Base-by-base conservation (phyloP, 2,797 vertebrate species). In the Kryptolebias ocellatus region DNA sequence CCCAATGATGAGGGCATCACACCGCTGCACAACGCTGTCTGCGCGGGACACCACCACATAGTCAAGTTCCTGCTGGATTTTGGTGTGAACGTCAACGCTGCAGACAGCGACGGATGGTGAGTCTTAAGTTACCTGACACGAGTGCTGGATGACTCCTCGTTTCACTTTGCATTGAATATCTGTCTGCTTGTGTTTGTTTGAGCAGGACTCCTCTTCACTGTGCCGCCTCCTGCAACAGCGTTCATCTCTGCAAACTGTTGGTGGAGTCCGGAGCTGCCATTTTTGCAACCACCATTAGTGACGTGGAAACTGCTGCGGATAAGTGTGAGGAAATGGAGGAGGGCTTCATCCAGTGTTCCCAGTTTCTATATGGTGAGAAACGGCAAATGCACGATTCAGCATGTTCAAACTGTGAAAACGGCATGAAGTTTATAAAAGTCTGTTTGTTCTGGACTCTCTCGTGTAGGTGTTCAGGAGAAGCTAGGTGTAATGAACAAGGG, bases 241-340 rank as follows among this genome's bases (percentile, higher is more conserved):
- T 98, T 34, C 98, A 99, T 80, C 97, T 99, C 74, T 99, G 97
- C 87, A 99, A 98, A 67, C 77, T 98, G 65, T 88, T 99, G 86
- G 98, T 99, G 2, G 98, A 99, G 92, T 99, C 97, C 0, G 98
- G 98, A 0, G 98, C 98, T 0, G 98, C 98, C 71, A 96, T 99
- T 83, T 99, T 99, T 68, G 98, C 96, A 80, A 96, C 95, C 60
- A 99, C 98, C 72, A 99, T 99, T 75, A 99, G 98, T 15, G 98
- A 99, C 52, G 95, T 97, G 29, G 98, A 99, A 90, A 99, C 98
- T 0, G 98, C 98, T 4, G 98, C 98, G 1, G 98, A 99, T 89
- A 99, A 99, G 74, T 99, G 98, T 17, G 98, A 99, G 64, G 98
- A 99, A 88, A 97, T 97, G 97, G 98, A 99, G 62, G 98, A 99